phyloP scores from a whole-genome alignment of 2,113 vertebrate species.

The Mesocricetus auratus region DNA sequence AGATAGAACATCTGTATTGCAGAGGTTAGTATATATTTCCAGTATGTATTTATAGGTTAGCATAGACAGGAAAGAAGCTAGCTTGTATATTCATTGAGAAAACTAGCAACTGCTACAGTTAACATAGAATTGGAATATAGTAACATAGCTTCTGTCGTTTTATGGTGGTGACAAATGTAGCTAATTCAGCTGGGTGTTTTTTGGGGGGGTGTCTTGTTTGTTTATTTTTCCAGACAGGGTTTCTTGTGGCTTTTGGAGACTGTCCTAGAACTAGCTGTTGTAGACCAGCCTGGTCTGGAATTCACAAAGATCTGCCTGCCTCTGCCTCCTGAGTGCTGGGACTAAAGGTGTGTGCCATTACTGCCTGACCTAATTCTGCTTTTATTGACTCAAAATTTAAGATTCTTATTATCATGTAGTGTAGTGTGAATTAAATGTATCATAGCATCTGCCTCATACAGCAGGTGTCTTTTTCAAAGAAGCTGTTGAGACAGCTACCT shows the following conservation, averaged over 20 bases:
- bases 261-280: too few species aligned
- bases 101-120: not conserved
- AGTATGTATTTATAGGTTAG: not conserved
- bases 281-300: too few species aligned
- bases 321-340: too few species aligned
- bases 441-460: not conserved
- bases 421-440: not conserved
- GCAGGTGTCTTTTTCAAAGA: slow-evolving; percentile 41
- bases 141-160: slow-evolving; percentile 17
- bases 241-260: too few species aligned
- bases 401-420: not conserved
- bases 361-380: too few species aligned
- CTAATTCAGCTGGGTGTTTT: slow-evolving; percentile 32
- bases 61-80: not conserved
- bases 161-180: slow-evolving; percentile 2
- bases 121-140: not conserved
- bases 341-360: too few species aligned
- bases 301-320: too few species aligned
- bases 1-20: not conserved
- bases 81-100: not conserved
- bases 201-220: too few species aligned
- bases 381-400: slow-evolving; percentile 38
- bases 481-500: slow-evolving; percentile 46
- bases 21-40: not conserved
- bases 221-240: too few species aligned